A percentile compares a stretch with the other conserved stretches of the same genome.
phyloP scores from a whole-genome alignment of 2,113 vertebrate genomes.

The Pitta sordida region DNA sequence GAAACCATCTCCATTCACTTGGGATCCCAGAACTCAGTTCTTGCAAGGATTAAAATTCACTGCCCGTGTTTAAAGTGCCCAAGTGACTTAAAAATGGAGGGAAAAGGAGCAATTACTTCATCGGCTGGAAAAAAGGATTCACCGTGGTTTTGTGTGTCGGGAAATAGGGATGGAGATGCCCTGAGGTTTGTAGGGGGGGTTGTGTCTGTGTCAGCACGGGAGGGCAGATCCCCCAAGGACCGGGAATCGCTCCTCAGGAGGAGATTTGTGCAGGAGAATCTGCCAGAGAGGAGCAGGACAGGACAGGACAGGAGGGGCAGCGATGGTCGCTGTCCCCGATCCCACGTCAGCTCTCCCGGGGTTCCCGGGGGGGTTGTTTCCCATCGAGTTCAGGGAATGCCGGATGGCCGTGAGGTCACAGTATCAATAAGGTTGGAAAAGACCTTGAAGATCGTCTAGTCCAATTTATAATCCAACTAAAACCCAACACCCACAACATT shows the following conservation, averaged over 20 bases:
- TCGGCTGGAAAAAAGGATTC: neutral
- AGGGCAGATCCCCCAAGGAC: neutral
- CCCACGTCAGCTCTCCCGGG: too few relatives aligned
- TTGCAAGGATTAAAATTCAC: neutral
- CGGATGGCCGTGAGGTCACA: too few relatives aligned
- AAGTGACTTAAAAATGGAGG: neutral
- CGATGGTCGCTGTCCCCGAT: too few relatives aligned
- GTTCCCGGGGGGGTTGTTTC: too few relatives aligned
- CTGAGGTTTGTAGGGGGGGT: neutral
- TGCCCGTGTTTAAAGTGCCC: neutral
- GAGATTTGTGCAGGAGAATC: neutral
- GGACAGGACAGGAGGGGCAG: neutral
- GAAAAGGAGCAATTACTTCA: neutral
- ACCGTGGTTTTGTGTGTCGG: neutral
- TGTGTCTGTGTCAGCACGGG: neutral
- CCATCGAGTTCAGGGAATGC: too few relatives aligned
- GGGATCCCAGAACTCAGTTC: neutral
- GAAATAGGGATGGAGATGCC: neutral
- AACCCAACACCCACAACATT: too few relatives aligned
- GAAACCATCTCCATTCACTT: neutral
- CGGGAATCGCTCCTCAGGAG: fast-evolving
- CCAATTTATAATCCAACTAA: too few relatives aligned
- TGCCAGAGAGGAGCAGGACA: neutral
- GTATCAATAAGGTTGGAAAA: too few relatives aligned
- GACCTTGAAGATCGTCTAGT: too few relatives aligned